These are phyloP conservation scores for Scytalopus superciliaris DNA, from an alignment of 2,113 vertebrate genomes.

Conservation along the genomic window DNA sequence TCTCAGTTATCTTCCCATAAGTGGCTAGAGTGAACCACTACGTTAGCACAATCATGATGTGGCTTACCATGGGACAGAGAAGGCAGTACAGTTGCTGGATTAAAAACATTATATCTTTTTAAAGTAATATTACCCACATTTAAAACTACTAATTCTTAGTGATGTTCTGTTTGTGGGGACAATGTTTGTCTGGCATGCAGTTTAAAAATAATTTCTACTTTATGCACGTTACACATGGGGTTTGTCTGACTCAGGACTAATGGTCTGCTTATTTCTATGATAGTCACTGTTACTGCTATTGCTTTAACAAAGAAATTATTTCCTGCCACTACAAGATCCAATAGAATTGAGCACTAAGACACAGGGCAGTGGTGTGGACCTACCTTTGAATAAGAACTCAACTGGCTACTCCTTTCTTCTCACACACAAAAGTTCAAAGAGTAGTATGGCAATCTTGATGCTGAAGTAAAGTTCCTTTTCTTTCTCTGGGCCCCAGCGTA, in stretches of 20 bases:
- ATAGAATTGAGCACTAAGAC: background rate
- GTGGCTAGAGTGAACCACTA: background rate
- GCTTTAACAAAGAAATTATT: background rate
- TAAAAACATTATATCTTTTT: background rate
- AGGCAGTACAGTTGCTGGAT: background rate
- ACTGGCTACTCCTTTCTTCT: background rate
- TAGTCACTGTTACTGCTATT: background rate
- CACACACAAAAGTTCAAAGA: too few relatives aligned
- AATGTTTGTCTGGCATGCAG: background rate
- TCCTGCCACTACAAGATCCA: background rate
- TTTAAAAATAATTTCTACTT: background rate
- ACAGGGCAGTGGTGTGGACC: background rate
- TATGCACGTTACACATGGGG: rapidly evolving
- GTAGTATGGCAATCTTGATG: too few relatives aligned
- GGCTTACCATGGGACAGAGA: background rate
- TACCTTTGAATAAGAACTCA: background rate
- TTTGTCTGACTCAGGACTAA: background rate
- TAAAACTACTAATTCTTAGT: rapidly evolving
- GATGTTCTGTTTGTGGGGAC: background rate
- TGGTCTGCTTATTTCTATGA: background rate
- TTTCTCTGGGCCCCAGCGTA: too few relatives aligned
- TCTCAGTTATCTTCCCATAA: background rate
- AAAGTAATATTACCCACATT: background rate
- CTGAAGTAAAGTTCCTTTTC: too few relatives aligned
- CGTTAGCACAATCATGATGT: background rate